Base-by-base conservation (phyloP, 1,140 invertebrate genomes). In the Apis dorsata region DNA sequence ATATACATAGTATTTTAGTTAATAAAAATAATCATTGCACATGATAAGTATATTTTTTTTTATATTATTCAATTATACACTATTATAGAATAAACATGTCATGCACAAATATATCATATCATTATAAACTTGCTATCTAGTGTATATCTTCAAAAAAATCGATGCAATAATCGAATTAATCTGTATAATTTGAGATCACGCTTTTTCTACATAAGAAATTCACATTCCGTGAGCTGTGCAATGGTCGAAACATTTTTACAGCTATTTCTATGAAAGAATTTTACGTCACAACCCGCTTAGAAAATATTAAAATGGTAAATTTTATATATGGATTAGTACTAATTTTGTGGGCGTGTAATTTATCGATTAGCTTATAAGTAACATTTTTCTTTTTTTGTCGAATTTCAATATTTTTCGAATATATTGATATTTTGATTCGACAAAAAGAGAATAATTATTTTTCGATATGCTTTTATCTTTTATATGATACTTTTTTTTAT, bases 141-240 rank as follows among this genome's bases (percentile, higher is more conserved):
- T 81, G 80, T 81, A 81, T 44, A 81, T 19, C 13, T 59, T 24
- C 55, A 69, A 34, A 81, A 75, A 82, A 55, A 69, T 77, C 74
- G 74, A 77, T 69, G 65, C 74, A 82, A 82, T 77, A 82, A 82
- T 82, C 73, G 80, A 82, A 77, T 77, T 60, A 69, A 60, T 81
- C 44, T 82, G 57, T 53, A 75, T 76, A 75, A 69, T 81, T 75
- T 59, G 72, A 68, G 13, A 13, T 19, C 80, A 77, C 49, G 57
- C 65, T 82, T 77, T 82, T 69, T 77, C 65, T 77, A 60, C 21
- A n/a, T 77, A 69, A 77, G 44, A 75, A 74, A 77, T 69, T 62
- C 24, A 82, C 80, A 82, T 82, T 82, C 73, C 80, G 80, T 68
- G 44, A 68, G 65, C 80, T 77, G 74, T 62, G 65, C 28, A 77